These are phyloP conservation scores for Meriones unguiculatus DNA, from an alignment of 2,113 vertebrate species.

Conservation along the genomic window DNA sequence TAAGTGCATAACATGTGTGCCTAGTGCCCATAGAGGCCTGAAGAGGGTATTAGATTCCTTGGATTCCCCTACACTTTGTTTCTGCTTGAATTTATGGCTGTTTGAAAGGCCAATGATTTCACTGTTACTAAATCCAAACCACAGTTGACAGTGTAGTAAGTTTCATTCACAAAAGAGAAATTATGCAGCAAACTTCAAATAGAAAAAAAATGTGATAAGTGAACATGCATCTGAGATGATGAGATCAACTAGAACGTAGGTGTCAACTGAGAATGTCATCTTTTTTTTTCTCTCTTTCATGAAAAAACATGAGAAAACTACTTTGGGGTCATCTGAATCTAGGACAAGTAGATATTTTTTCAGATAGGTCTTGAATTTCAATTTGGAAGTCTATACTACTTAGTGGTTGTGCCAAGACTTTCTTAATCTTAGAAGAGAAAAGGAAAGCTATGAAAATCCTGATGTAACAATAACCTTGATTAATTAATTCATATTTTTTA, in stretches of 20 bases:
- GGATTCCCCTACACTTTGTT: constrained; percentile 1
- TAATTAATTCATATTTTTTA: constrained; percentile 16
- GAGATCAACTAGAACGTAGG: constrained; percentile 18
- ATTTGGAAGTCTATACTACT: constrained; percentile 24
- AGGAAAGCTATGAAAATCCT: constrained; percentile 40
- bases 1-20: neutral
- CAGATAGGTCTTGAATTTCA: constrained; percentile 15
- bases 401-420: constrained; percentile 41
- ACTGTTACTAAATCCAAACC: constrained; percentile 51
- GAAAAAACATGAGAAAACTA: constrained; percentile 45
- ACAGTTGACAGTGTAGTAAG: constrained; percentile 55
- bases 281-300: constrained; percentile 63
- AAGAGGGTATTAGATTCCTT: neutral
- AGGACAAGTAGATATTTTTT: constrained; percentile 19
- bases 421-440: neutral
- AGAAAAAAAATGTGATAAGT: constrained; percentile 44
- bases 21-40: neutral
- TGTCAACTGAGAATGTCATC: constrained; percentile 44
- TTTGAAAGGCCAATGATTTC: constrained; percentile 51
- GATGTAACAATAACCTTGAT: constrained; percentile 6
- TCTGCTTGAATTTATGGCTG: constrained; percentile 38
- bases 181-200: constrained; percentile 52
- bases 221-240: constrained; percentile 34
- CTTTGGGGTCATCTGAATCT: constrained; percentile 29
- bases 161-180: constrained; percentile 65